A percentile compares a stretch with the other conserved stretches of the same genome.
Evolutionary conservation across 2,797 vertebrate genomes (phyloP).

Genomic region (Spinus olivaceus): DNA sequence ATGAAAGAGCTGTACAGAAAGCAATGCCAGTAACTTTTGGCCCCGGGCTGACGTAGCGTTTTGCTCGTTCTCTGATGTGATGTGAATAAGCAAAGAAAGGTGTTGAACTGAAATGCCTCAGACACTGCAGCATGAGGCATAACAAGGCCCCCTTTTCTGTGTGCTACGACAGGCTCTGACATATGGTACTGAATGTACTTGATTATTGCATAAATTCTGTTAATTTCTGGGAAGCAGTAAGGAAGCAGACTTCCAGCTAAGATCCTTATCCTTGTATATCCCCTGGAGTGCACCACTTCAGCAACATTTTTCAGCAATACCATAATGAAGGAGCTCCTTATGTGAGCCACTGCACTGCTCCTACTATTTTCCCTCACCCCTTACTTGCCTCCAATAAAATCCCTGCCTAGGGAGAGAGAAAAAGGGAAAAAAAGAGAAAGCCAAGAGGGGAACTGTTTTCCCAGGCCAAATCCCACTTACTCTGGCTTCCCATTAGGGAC

Average conservation of each 20-base stretch:
- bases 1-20: conserved; percentile 35
- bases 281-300: neutral
- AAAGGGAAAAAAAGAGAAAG: neutral
- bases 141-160: conserved; percentile 27
- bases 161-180: neutral
- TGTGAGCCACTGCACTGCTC: neutral
- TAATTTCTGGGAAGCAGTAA: conserved; percentile 48
- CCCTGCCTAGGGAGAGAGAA: neutral
- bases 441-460: neutral
- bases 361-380: neutral
- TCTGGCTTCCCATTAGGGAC: neutral
- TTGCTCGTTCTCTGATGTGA: conserved; percentile 33
- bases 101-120: conserved; percentile 23
- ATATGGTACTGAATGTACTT: conserved; percentile 47
- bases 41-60: neutral
- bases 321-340: conserved; percentile 23
- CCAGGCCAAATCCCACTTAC: neutral
- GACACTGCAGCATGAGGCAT: neutral
- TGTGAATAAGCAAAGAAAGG: conserved; percentile 42
- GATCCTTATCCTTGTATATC: conserved; percentile 45
- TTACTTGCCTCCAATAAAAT: neutral
- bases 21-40: conserved; percentile 12
- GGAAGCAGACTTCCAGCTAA: conserved; percentile 40
- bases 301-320: conserved; percentile 19
- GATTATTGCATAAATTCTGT: conserved; percentile 18